These are phyloP conservation scores for Loripinus fragilis DNA, from an alignment of 2,888 invertebrate genomes.

Conservation along the genomic window DNA sequence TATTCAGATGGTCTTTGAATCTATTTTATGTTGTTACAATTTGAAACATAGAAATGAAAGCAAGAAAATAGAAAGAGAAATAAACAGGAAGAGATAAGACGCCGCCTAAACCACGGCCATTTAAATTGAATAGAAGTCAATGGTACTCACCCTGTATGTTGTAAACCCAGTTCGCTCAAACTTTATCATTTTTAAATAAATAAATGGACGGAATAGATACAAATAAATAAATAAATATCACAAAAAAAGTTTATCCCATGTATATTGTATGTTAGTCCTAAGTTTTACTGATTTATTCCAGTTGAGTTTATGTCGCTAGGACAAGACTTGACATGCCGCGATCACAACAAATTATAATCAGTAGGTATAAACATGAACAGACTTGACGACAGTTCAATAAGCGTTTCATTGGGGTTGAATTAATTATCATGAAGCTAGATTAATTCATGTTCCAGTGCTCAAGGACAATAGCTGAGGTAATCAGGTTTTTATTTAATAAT, in stretches of 20 bases:
- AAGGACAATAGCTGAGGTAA: constrained; percentile 5
- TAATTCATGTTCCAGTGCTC: constrained; percentile 13
- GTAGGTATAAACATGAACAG: constrained; percentile 54
- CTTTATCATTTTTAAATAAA: constrained; percentile 73
- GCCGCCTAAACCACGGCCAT: background rate
- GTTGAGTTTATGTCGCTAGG: constrained; percentile 3
- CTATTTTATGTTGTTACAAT: too few relatives aligned
- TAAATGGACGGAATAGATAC: constrained; percentile 50
- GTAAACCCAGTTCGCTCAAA: constrained; percentile 78
- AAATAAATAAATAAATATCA: constrained; percentile 48
- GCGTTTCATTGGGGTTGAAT: constrained; percentile 51
- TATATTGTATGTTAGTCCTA: constrained; percentile 10
- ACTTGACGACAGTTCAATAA: constrained; percentile 64
- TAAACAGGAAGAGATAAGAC: background rate
- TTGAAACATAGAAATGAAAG: too few relatives aligned
- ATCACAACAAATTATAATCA: constrained; percentile 23
- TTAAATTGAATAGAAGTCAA: constrained; percentile 1
- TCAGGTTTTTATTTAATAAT: background rate
- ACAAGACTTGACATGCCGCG: constrained; percentile 19
- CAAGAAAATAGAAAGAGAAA: too few relatives aligned
- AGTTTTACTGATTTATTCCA: constrained; percentile 18
- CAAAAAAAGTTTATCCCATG: constrained; percentile 30
- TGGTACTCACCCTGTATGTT: constrained; percentile 75
- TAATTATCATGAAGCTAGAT: constrained; percentile 14
- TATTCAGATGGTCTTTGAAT: too few relatives aligned